Percentiles rank a stretch among this genome's conserved stretches.
phyloP scores from a whole-genome alignment of 2,113 vertebrate species.

The Noctilio leporinus region DNA sequence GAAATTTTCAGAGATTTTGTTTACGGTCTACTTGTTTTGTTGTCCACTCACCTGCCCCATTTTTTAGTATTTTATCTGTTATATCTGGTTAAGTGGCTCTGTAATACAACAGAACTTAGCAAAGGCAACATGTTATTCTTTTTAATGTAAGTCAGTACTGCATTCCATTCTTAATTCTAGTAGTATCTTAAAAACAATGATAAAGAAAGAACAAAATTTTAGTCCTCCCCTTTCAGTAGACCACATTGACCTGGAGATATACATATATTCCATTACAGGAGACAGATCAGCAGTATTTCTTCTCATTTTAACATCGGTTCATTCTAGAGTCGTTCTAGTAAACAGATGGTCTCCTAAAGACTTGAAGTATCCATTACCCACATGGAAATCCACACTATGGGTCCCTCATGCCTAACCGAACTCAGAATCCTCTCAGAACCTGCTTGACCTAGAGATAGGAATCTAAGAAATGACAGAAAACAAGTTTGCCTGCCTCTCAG shows the following conservation, averaged over 20 bases:
- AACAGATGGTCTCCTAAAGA: background rate
- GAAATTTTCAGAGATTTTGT: background rate
- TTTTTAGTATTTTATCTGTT: background rate
- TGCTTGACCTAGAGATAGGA: background rate
- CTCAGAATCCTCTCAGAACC: background rate
- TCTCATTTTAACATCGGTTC: background rate
- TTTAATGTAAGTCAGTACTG: background rate
- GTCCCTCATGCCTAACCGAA: rapidly evolving
- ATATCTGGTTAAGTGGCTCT: background rate
- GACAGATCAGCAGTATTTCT: background rate
- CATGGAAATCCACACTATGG: background rate
- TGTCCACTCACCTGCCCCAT: background rate
- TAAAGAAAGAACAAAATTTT: background rate
- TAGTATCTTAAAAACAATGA: background rate
- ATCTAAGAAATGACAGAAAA: background rate
- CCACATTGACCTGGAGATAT: background rate
- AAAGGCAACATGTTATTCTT: background rate
- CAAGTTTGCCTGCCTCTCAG: background rate
- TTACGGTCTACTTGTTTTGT: background rate
- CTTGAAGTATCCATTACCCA: background rate
- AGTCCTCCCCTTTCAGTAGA: too few species aligned
- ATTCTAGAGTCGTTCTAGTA: background rate
- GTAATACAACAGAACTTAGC: background rate
- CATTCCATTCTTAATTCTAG: background rate
- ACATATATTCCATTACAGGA: background rate